phyloP scores from a whole-genome alignment of 2,888 invertebrate species.

The Pherbina coryleti region DNA sequence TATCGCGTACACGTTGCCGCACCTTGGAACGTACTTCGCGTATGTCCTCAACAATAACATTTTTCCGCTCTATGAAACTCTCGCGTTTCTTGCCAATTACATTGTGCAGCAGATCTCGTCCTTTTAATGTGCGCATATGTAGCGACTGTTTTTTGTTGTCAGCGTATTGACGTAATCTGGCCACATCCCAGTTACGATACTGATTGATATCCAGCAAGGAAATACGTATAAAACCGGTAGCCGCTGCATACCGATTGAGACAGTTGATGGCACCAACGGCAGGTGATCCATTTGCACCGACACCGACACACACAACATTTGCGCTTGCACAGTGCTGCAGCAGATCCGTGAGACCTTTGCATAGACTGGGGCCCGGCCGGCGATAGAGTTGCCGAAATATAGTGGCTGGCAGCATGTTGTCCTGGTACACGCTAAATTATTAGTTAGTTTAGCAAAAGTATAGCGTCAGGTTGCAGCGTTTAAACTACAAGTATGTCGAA shows the following conservation, averaged over 20 bases:
- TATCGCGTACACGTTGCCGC: constrained; percentile 80
- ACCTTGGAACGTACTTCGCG: constrained; percentile 79
- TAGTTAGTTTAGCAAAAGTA: neutral
- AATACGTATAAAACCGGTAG: constrained; percentile 66
- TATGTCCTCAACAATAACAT: constrained; percentile 78
- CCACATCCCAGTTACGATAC: constrained; percentile 66
- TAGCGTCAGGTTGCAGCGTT: neutral
- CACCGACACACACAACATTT: neutral
- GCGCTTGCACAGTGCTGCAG: constrained; percentile 57
- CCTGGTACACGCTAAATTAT: neutral
- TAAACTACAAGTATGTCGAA: neutral
- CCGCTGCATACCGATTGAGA: constrained; percentile 66
- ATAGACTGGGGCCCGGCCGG: constrained; percentile 55
- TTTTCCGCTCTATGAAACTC: constrained; percentile 75
- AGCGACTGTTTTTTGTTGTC: constrained; percentile 64
- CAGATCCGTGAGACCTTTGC: constrained; percentile 61
- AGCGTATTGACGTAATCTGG: constrained; percentile 62
- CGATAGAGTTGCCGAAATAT: constrained; percentile 64
- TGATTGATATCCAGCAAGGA: constrained; percentile 65
- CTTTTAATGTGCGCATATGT: constrained; percentile 67
- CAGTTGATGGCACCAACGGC: constrained; percentile 59
- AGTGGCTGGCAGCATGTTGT: constrained; percentile 63
- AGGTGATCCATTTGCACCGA: constrained; percentile 44
- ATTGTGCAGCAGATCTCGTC: constrained; percentile 72
- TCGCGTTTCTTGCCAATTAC: constrained; percentile 75